Conservation (phyloP, 1,140 invertebrate species). For the Aphidius ervi region DNA sequence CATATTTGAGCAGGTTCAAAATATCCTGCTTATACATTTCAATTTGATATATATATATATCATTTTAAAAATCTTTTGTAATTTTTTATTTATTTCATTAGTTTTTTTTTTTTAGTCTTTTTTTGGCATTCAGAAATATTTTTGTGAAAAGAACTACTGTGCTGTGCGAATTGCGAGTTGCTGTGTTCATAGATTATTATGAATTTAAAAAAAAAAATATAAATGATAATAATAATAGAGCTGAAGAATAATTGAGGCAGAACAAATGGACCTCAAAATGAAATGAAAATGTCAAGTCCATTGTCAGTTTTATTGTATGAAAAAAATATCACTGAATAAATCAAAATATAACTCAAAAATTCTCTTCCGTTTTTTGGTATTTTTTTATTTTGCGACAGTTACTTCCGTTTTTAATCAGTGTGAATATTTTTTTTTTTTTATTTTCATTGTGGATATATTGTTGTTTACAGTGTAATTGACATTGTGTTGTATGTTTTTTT, state of each 20-base stretch:
- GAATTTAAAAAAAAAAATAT: background rate
- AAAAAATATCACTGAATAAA: slow-evolving; percentile 31
- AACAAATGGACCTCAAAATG: slow-evolving; percentile 18
- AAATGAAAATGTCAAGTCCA: slow-evolving; percentile 32
- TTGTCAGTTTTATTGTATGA: slow-evolving; percentile 25
- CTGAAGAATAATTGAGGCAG: slow-evolving; percentile 15
- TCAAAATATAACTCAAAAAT: slow-evolving; percentile 22
- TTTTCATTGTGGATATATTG: background rate
- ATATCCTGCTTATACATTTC: slow-evolving; percentile 11
- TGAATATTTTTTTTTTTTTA: background rate
- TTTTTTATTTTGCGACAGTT: slow-evolving; percentile 17
- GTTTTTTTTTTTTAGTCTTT: no score
- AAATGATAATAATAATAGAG: background rate
- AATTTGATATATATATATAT: slow-evolving; percentile 4
- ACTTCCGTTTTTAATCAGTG: slow-evolving; percentile 31
- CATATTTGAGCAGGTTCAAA: slow-evolving; percentile 51
- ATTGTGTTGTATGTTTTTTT: no score
- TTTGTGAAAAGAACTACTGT: no score
- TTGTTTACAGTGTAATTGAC: no score
- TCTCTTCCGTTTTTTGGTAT: slow-evolving; percentile 15
- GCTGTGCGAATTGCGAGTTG: no score
- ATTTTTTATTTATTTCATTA: background rate
- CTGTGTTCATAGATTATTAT: no score
- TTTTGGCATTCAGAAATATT: no score
- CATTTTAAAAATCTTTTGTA: background rate